Base-by-base conservation (phyloP, 1,140 invertebrate genomes). In the Drosophila watanabei region DNA sequence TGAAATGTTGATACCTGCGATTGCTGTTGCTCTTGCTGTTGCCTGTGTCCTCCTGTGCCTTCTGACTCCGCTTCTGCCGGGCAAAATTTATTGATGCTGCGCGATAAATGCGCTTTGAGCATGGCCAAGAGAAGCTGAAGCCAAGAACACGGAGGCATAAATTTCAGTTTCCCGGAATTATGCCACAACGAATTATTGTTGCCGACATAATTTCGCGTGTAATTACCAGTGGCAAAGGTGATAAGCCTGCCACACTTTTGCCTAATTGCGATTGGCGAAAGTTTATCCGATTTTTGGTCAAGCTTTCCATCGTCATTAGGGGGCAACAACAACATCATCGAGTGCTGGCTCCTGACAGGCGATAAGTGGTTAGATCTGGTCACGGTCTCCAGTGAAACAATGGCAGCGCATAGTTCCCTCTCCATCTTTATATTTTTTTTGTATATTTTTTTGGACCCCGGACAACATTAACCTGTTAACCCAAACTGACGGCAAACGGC, bases 401-500 rank as follows among this genome's bases (percentile, higher is more conserved):
- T 90, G 79, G 84, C 69, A 63, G 68, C 62, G 61, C 82, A 82
- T 90, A 88, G 85, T 75, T 73, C 46, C 60, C 57, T 37, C 10
- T 57, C 18, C 35, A 37, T 64, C 51, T 58, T 58, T 28, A 18
- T 43, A 0, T 6, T 45, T 11, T 2, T 13, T 20, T 20, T 45
- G 5, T 18, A 24, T 10, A 37, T 52, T 35, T 60, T 66, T 75
- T 39, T 58, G 82, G 76, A 66, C 82, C 64, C 58, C 68, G 79
- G 82, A 82, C 85, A 90, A 91, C 87, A 90, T 90, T 90, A 90
- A 90, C 86, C 86, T 90, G 86, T 90, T 90, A 90, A 90, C 86
- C 86, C 87, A 90, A 90, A 90, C 87, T 89, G 85, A 89, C 81
- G 86, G 77, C 81, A 66, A 59, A 72, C 70, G 70, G 70, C 70